Evolutionary conservation across 2,113 vertebrate species (phyloP), one percentile per base, ranked within the genome.

Genomic region (Rafetus swinhoei): DNA sequence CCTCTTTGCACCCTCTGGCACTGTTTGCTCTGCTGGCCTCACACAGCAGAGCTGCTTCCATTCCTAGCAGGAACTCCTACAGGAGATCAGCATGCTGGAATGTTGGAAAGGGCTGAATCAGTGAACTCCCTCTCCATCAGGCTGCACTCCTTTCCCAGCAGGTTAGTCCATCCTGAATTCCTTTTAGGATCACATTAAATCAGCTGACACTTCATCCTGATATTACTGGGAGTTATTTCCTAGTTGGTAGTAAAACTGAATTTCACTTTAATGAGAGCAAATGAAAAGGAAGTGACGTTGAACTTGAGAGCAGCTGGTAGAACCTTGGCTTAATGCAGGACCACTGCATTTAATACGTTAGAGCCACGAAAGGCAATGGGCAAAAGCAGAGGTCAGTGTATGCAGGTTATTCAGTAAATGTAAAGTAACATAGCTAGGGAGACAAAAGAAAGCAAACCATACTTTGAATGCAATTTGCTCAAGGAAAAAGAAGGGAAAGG

Each of bases 81-180:
- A 50, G 3, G 14, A 94, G 10, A 0, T 0, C 14, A 45, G 21
- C 18, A 29, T 14, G n/a, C 21, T 59, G n/a, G 52, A 54, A 84
- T 80, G 53, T 22, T 84, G 21, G 4, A 19, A 89, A 85, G 77
- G n/a, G 25, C 29, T 88, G 60, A 59, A 52, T 69, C 13, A 21
- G 59, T 85, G 27, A 84, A 62, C 21, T 29, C 52, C 72, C 6
- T 25, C 88, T 39, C 13, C 22, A 27, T 52, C 24, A 25, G 24
- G 45, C 13, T 62, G 50, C 11, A 7, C 29, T n/a, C 85, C 35
- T 7, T 81, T n/a, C 50, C 77, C 80, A 53, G 45, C 2, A 11
- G 5, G 3, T 32, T 0, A 0, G 54, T 89, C 35, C 59, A 89
- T 79, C 32, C 35, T 27, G 1, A 25, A 90, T 76, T 79, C 16